Conservation (phyloP, 2,797 vertebrate species). For the Molossus molossus region DNA sequence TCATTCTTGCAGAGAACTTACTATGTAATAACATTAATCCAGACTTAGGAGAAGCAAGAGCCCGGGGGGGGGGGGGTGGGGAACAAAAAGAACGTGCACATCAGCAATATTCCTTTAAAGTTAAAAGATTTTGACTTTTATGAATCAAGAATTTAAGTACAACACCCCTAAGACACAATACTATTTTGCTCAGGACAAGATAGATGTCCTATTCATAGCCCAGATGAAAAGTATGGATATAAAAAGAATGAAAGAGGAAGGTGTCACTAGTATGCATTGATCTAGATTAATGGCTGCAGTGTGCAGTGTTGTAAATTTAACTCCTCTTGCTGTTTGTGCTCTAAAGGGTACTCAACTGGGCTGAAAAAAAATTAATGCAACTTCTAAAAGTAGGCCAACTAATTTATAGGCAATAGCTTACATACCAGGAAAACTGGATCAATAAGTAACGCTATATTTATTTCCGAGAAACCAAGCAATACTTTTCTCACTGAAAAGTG, state of each 20-base stretch:
- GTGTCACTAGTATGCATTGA: slow-evolving; percentile 27
- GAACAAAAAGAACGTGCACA: slow-evolving; percentile 43
- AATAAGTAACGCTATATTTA: slow-evolving; percentile 74
- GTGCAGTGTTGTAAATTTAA: slow-evolving; percentile 73
- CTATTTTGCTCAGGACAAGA: slow-evolving; percentile 68
- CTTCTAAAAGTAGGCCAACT: slow-evolving; percentile 76
- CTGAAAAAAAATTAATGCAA: slow-evolving; percentile 75
- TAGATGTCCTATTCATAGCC: slow-evolving; percentile 70
- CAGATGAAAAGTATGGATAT: slow-evolving; percentile 64
- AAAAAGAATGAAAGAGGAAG: slow-evolving; percentile 33
- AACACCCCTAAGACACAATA: slow-evolving; percentile 62
- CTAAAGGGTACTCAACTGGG: slow-evolving; percentile 56
- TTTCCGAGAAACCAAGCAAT: slow-evolving; percentile 65
- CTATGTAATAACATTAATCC: slow-evolving; percentile 62
- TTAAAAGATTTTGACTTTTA: slow-evolving; percentile 66
- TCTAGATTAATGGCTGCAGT: slow-evolving; percentile 61
- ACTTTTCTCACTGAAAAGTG: slow-evolving; percentile 68
- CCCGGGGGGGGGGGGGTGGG: not conserved
- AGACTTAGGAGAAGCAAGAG: slow-evolving; percentile 20
- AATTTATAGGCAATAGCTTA: slow-evolving; percentile 79
- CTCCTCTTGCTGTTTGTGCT: slow-evolving; percentile 69
- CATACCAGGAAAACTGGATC: slow-evolving; percentile 72
- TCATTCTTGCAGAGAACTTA: slow-evolving; percentile 59
- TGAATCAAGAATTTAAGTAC: slow-evolving; percentile 72
- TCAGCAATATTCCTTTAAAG: slow-evolving; percentile 48